phyloP scores from a whole-genome alignment of 2,113 vertebrate genomes.

The Pipa parva region DNA sequence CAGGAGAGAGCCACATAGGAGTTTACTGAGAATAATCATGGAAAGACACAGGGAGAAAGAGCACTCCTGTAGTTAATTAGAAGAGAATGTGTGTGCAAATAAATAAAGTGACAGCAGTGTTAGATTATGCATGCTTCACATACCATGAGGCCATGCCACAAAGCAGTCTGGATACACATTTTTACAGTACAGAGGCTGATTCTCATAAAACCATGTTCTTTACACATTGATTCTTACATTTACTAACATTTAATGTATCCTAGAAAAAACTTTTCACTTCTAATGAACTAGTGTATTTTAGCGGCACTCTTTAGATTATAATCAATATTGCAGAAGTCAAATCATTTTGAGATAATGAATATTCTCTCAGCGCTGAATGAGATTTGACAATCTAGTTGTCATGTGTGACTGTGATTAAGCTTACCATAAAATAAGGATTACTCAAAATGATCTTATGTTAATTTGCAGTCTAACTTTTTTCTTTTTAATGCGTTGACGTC shows the following conservation, averaged over 20 bases:
- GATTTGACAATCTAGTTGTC: conserved; percentile 17
- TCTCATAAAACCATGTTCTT: conserved; percentile 48
- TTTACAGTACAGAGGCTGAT: conserved; percentile 45
- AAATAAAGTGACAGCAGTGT: conserved; percentile 41
- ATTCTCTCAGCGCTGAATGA: conserved; percentile 9
- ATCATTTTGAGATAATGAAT: neutral
- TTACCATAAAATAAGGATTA: conserved; percentile 23
- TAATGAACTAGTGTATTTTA: too few relatives aligned
- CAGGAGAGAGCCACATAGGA: too few relatives aligned
- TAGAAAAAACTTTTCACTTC: too few relatives aligned
- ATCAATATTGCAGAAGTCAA: too few relatives aligned
- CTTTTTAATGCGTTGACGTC: conserved; percentile 35
- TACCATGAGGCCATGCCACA: conserved; percentile 43
- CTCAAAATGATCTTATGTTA: conserved; percentile 31
- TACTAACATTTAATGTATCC: conserved; percentile 45
- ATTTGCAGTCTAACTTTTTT: conserved; percentile 17
- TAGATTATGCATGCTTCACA: conserved; percentile 50
- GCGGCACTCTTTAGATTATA: too few relatives aligned
- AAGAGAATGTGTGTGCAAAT: conserved; percentile 49
- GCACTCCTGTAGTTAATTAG: conserved; percentile 49
- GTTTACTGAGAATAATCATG: too few relatives aligned
- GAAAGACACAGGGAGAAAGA: too few relatives aligned
- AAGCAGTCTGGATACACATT: conserved; percentile 50
- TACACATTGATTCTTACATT: conserved; percentile 53
- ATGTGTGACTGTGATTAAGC: conserved; percentile 24